Conservation (phyloP, 2,888 invertebrate genomes). For the Achlya flavicornis region DNA sequence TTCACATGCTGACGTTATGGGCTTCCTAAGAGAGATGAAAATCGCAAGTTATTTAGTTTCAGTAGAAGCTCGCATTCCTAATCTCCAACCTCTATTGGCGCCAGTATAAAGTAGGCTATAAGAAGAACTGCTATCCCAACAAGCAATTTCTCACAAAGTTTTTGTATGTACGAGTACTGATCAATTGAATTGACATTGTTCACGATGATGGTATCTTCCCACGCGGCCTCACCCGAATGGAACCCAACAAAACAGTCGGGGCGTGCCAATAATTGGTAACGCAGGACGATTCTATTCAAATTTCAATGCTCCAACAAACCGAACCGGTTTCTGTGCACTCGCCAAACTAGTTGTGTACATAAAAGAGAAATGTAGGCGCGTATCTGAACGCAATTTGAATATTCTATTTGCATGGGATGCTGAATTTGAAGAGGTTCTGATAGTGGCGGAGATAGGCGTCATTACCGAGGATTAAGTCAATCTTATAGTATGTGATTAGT, state of each 20-base stretch:
- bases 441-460: background rate
- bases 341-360: slow-evolving; percentile 9
- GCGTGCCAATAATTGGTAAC: slow-evolving; percentile 17
- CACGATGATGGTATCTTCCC: background rate
- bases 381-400: background rate
- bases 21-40: background rate
- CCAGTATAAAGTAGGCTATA: background rate
- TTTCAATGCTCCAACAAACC: slow-evolving; percentile 14
- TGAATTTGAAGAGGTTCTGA: background rate
- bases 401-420: slow-evolving; percentile 8
- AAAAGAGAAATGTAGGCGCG: slow-evolving; percentile 7
- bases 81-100: too few species aligned
- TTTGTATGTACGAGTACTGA: background rate
- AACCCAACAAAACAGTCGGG: slow-evolving; percentile 5
- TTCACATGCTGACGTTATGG: background rate
- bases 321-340: slow-evolving; percentile 15
- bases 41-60: background rate
- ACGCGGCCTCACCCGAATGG: slow-evolving; percentile 6
- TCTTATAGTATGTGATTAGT: background rate
- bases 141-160: background rate
- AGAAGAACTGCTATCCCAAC: background rate
- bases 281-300: slow-evolving; percentile 17
- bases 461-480: background rate
- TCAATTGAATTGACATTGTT: slow-evolving; percentile 4
- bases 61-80: too few species aligned